phyloP scores from a whole-genome alignment of 1,140 invertebrate species.

The Orchesella cincta region DNA sequence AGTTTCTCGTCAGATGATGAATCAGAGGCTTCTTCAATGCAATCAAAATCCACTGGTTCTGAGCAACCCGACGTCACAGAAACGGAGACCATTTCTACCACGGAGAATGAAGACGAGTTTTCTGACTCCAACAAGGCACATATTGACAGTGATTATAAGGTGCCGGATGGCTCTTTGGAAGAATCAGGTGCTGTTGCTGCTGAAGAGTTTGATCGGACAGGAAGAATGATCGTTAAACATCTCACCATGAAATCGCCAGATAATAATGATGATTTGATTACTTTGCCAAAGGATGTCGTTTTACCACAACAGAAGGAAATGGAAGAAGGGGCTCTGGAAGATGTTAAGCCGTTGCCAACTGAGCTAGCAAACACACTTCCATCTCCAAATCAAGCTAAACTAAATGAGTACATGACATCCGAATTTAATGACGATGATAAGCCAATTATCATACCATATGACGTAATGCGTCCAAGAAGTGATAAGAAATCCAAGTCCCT shows the following conservation, averaged over 20 bases:
- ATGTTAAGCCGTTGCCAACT: slow-evolving; percentile 13
- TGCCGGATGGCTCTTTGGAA: too few relatives aligned
- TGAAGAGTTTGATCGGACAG: neutral
- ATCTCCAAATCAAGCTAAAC: too few relatives aligned
- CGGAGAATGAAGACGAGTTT: slow-evolving; percentile 2
- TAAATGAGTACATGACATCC: too few relatives aligned
- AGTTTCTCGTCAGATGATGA: neutral
- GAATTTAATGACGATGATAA: slow-evolving; percentile 18
- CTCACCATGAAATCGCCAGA: too few relatives aligned
- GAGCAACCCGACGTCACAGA: neutral
- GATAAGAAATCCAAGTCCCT: slow-evolving; percentile 27
- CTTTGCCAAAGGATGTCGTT: too few relatives aligned
- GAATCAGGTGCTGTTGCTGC: neutral
- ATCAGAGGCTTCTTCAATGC: neutral
- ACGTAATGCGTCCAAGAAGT: neutral
- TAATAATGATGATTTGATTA: too few relatives aligned
- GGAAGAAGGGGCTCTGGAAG: slow-evolving; percentile 48
- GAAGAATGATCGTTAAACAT: too few relatives aligned
- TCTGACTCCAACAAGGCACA: neutral
- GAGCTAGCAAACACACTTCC: slow-evolving; percentile 62
- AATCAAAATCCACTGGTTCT: neutral
- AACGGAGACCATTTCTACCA: neutral
- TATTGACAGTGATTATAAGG: too few relatives aligned
- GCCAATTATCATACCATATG: neutral
- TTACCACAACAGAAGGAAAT: slow-evolving; percentile 29